Evolutionary conservation across 2,113 vertebrate species (phyloP).

Genomic region (Microcebus ravelobensis): DNA sequence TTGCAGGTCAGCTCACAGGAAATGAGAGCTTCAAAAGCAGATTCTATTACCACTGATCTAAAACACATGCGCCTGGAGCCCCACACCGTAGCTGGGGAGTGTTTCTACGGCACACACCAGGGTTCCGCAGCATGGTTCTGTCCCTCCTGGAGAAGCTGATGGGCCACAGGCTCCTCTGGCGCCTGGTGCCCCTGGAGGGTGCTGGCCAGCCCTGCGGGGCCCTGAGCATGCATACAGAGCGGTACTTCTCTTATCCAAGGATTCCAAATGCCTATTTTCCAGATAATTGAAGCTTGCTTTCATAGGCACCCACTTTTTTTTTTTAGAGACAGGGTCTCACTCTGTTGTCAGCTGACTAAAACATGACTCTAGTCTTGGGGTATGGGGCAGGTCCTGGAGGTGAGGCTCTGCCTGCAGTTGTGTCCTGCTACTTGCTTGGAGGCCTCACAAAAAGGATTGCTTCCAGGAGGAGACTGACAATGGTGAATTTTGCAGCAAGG

Average conservation of each 20-base stretch:
- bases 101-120: neutral
- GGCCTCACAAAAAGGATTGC: neutral
- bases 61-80: constrained; percentile 70
- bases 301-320: too few species aligned
- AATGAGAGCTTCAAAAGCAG: constrained; percentile 54
- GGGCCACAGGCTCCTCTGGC: neutral
- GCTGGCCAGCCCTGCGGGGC: neutral
- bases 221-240: neutral
- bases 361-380: neutral
- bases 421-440: neutral
- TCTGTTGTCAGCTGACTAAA: neutral
- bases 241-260: neutral
- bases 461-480: neutral
- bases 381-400: neutral
- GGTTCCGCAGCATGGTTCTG: neutral
- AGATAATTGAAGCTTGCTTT: neutral
- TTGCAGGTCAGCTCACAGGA: constrained; percentile 58
- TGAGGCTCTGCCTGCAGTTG: neutral
- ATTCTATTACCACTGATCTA: constrained; percentile 43
- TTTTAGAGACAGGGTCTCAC: too few species aligned
- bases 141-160: neutral
- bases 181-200: neutral
- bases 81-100: neutral
- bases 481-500: neutral
- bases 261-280: neutral